A percentile compares a stretch with the other conserved stretches of the same genome.
Conservation (phyloP, 92 coral and sea anemone genomes). For the Pocillopora grandis region DNA sequence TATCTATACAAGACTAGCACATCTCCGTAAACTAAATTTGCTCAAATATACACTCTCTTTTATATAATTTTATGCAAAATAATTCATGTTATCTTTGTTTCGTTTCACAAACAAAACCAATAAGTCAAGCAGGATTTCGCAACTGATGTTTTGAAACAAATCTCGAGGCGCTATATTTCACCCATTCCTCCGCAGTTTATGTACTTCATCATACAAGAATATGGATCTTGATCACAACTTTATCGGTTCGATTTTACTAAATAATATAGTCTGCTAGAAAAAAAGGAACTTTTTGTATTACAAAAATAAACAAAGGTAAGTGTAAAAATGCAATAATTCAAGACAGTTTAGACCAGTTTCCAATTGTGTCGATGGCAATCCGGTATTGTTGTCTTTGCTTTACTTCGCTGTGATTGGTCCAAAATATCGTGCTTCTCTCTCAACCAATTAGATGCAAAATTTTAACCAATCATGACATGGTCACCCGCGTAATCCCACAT, state of each 20-base stretch:
- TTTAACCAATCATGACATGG: no score
- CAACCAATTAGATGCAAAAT: no score
- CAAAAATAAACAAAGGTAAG: no score
- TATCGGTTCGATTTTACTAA: background rate
- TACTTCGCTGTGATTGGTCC: no score
- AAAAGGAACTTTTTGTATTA: no score
- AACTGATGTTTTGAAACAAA: background rate
- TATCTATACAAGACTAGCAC: background rate
- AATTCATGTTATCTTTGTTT: background rate
- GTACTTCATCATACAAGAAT: background rate
- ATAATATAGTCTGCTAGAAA: no score
- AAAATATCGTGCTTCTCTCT: no score
- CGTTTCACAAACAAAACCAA: background rate
- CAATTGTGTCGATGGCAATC: no score
- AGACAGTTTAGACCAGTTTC: no score
- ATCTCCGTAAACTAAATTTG: background rate
- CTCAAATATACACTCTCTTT: slow-evolving; percentile 14
- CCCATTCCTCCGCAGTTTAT: background rate
- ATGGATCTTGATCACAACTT: background rate
- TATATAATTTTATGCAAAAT: slow-evolving; percentile 1
- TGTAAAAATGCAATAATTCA: no score
- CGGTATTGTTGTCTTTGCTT: no score
- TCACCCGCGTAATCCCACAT: no score
- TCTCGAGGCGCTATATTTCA: background rate
- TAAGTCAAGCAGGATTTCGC: background rate